Percentiles rank a stretch among this genome's conserved stretches.
Evolutionary conservation across 2,797 vertebrate species (phyloP).

Genomic region (Melanotaenia trifasciata): DNA sequence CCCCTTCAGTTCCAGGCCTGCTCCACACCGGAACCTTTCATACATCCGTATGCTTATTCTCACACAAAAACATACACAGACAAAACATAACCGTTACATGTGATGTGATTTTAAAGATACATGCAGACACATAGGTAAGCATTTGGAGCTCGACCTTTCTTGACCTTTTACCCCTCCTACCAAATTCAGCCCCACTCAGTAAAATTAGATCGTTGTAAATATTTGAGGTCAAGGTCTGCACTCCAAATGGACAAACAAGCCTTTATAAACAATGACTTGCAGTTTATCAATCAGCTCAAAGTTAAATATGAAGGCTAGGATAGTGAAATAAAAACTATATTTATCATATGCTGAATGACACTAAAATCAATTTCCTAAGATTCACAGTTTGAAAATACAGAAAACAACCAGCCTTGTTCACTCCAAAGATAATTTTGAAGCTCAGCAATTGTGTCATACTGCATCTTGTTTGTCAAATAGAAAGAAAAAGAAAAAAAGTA

Average conservation of each 20-base stretch:
- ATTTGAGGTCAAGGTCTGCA: slow-evolving; percentile 15
- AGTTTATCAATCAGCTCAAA: background rate
- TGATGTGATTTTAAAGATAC: background rate
- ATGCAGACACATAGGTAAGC: background rate
- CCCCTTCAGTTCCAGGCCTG: slow-evolving; percentile 49
- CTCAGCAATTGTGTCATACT: no score
- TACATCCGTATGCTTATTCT: slow-evolving; percentile 10
- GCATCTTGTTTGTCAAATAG: no score
- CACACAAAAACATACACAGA: slow-evolving; percentile 22
- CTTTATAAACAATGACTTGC: background rate
- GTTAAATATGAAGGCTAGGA: no score
- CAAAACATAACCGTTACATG: slow-evolving; percentile 21
- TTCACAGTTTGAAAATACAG: no score
- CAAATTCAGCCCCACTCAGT: background rate
- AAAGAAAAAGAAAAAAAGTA: no score
- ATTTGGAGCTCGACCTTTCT: background rate
- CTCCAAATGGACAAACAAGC: slow-evolving; percentile 20
- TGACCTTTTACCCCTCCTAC: background rate
- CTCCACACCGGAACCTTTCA: slow-evolving; percentile 35
- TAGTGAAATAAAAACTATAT: no score
- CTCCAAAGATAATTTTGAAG: no score
- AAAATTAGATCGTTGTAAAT: slow-evolving; percentile 27
- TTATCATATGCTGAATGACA: background rate
- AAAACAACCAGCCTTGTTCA: no score
- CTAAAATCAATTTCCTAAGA: no score